Evolutionary conservation across 2,797 vertebrate genomes (phyloP).

Genomic region (Apodemus agrarius): DNA sequence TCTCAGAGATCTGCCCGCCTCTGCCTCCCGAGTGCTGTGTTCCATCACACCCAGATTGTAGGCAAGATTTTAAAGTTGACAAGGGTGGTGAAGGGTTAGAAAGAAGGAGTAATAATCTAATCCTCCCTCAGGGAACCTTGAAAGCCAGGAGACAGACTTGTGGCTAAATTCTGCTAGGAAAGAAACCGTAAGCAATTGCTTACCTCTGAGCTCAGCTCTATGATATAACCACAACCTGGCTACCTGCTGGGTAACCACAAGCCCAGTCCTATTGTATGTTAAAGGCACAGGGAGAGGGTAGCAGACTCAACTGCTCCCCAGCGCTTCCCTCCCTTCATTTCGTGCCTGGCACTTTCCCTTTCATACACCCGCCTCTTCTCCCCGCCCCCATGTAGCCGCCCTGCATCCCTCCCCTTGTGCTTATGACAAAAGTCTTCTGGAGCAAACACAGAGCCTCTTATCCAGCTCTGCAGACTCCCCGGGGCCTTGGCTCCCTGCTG

Average conservation of each 20-base stretch:
- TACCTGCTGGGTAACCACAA: slow-evolving; percentile 7
- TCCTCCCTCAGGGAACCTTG: not conserved
- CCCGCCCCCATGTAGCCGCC: no score
- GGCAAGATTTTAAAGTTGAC: not conserved
- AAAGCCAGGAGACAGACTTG: not conserved
- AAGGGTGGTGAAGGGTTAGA: not conserved
- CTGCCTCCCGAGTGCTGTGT: not conserved
- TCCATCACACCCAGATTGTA: not conserved
- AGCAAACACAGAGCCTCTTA: not conserved
- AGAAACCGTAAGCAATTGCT: not conserved
- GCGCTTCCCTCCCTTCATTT: not conserved
- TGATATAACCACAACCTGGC: not conserved
- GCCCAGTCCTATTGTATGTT: not conserved
- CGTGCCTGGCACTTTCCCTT: not conserved
- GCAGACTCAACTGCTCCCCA: not conserved
- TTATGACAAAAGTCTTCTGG: not conserved
- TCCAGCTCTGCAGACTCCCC: not conserved
- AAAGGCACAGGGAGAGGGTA: not conserved
- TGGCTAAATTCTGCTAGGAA: not conserved
- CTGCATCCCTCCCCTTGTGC: not conserved
- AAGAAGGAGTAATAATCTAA: not conserved
- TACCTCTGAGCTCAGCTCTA: not conserved
- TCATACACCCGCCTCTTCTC: not conserved
- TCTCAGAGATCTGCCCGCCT: not conserved
- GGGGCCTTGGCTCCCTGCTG: not conserved